Evolutionary conservation across 1,140 invertebrate species (phyloP).

Genomic region (Drosophila orosa): DNA sequence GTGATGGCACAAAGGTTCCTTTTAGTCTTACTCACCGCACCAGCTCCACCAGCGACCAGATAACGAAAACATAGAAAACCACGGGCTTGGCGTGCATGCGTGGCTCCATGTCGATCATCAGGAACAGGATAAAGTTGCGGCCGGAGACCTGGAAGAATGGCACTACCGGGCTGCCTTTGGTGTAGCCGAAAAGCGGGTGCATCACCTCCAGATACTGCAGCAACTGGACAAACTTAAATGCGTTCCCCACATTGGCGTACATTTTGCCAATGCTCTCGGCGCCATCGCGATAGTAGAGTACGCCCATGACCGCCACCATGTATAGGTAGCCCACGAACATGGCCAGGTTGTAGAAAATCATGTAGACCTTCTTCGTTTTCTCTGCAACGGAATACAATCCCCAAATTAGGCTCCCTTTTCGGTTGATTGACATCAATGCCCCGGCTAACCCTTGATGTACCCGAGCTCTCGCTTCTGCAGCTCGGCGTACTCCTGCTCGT

Average conservation of each 20-base stretch:
- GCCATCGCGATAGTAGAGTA: conserved; percentile 91
- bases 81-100: conserved; percentile 94
- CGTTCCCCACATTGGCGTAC: conserved; percentile 91
- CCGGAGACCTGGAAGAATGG: conserved; percentile 90
- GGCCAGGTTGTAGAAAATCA: conserved; percentile 95
- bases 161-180: conserved; percentile 88
- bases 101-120: conserved; percentile 92
- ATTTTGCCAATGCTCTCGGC: conserved; percentile 89
- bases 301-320: conserved; percentile 89
- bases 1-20: neutral
- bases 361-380: conserved; percentile 93
- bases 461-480: conserved; percentile 92
- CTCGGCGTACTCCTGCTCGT: conserved; percentile 90
- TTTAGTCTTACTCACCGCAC: conserved; percentile 87
- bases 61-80: conserved; percentile 93
- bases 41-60: conserved; percentile 93
- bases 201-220: conserved; percentile 94
- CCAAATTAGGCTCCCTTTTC: neutral
- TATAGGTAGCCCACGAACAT: conserved; percentile 95
- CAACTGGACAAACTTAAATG: conserved; percentile 92
- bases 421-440: conserved; percentile 2
- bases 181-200: conserved; percentile 95
- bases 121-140: conserved; percentile 92
- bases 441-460: conserved; percentile 88
- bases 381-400: conserved; percentile 78